Evolutionary conservation across 1,140 invertebrate genomes (phyloP).

Genomic region (Euura saliciscinereae): DNA sequence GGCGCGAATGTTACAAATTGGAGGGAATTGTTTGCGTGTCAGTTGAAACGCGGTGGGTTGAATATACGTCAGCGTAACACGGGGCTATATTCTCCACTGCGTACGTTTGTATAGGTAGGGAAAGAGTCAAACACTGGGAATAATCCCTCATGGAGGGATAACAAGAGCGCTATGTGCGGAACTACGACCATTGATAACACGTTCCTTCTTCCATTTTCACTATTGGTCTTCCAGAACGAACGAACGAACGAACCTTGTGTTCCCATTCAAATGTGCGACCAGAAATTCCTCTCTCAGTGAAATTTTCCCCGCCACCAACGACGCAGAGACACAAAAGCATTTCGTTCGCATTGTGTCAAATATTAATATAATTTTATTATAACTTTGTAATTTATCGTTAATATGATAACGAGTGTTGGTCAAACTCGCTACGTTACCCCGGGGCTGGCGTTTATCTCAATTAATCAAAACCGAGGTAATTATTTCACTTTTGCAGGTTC

Average conservation of each 20-base stretch:
- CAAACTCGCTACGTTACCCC: not conserved
- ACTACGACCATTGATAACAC: not conserved
- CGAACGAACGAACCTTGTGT: not conserved
- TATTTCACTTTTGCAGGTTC: not conserved
- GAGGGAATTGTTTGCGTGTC: too few relatives aligned
- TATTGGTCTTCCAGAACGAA: too few relatives aligned
- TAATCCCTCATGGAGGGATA: too few relatives aligned
- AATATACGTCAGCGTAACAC: too few relatives aligned
- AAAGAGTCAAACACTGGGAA: too few relatives aligned
- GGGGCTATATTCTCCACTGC: too few relatives aligned
- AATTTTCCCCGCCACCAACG: not conserved
- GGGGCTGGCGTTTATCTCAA: not conserved
- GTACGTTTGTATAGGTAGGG: too few relatives aligned
- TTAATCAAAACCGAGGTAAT: slow-evolving; percentile 1
- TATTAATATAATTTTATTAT: not conserved
- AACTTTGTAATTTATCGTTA: not conserved
- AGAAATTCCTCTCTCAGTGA: not conserved
- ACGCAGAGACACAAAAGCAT: not conserved
- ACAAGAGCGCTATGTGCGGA: not conserved
- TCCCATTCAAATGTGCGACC: not conserved
- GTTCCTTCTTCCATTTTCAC: too few relatives aligned
- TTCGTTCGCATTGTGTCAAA: not conserved
- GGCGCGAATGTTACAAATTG: too few relatives aligned
- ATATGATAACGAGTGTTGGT: slow-evolving; percentile 1
- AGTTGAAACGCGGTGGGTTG: too few relatives aligned